Evolutionary conservation across 2,888 invertebrate genomes (phyloP).

Genomic region (Mesorhabditis belari): DNA sequence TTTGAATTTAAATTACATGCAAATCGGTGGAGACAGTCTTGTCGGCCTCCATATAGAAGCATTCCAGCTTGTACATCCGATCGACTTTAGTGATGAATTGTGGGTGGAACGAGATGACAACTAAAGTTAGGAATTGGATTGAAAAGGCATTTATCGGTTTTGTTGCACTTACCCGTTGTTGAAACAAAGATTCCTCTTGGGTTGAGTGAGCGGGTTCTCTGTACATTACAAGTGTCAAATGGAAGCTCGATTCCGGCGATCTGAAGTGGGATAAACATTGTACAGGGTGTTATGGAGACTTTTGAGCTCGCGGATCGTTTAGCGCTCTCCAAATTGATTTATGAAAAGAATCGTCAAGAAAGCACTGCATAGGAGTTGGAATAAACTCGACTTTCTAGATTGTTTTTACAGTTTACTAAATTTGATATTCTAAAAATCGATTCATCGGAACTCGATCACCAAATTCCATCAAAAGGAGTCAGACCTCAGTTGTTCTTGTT

Average conservation of each 20-base stretch:
- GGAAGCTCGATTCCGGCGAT: constrained; percentile 51
- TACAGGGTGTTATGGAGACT: too few species aligned
- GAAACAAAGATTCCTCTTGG: constrained; percentile 52
- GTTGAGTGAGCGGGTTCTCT: constrained; percentile 50
- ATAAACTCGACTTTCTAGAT: too few species aligned
- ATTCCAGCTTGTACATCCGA: constrained; percentile 51
- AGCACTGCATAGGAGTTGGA: too few species aligned
- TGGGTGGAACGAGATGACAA: constrained; percentile 53
- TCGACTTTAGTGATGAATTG: constrained; percentile 49
- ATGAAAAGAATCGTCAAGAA: too few species aligned
- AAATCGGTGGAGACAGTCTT: constrained; percentile 50
- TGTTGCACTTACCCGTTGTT: constrained; percentile 44
- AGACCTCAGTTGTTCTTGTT: too few species aligned
- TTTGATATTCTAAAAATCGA: too few species aligned
- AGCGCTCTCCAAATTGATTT: too few species aligned
- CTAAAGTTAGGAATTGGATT: constrained; percentile 41
- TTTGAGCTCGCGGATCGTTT: too few species aligned
- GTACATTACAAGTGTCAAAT: constrained; percentile 51
- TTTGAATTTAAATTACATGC: too few species aligned
- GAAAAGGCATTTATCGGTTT: constrained; percentile 44
- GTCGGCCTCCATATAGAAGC: constrained; percentile 54
- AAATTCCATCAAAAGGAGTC: too few species aligned
- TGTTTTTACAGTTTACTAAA: too few species aligned
- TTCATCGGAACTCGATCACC: too few species aligned
- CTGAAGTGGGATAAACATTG: constrained; percentile 7